Conservation (phyloP, 2,113 vertebrate species). For the Halcyon malimbica region DNA sequence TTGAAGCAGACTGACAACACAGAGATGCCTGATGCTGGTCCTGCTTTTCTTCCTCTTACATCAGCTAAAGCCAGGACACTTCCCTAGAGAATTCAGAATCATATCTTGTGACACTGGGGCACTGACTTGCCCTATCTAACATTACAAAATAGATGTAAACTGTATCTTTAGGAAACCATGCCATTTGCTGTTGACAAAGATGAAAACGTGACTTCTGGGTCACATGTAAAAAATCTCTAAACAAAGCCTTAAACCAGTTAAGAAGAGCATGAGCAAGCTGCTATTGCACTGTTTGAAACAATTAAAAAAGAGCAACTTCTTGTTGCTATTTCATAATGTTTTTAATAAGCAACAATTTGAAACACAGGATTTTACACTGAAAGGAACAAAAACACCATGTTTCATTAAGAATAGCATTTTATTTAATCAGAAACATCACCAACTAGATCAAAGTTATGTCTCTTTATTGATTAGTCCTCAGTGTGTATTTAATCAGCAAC, state of each 20-base stretch:
- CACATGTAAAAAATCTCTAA: neutral
- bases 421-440: constrained; percentile 12
- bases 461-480: constrained; percentile 16
- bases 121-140: neutral
- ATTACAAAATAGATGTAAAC: constrained; percentile 28
- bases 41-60: neutral
- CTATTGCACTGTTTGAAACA: neutral
- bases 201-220: constrained; percentile 5
- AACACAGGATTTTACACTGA: neutral
- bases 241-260: neutral
- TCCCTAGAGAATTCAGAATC: neutral
- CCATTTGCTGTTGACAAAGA: constrained; percentile 20
- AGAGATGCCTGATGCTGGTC: neutral
- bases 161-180: neutral
- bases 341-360: constrained; percentile 7
- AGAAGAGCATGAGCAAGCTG: neutral
- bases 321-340: neutral
- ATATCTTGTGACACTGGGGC: neutral
- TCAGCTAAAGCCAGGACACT: neutral
- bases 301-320: neutral
- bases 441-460: constrained; percentile 19
- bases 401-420: neutral
- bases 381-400: neutral
- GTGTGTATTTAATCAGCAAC: neutral
- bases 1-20: neutral